phyloP scores from a whole-genome alignment of 2,113 vertebrate genomes.

The Neodontobutis hainanensis region DNA sequence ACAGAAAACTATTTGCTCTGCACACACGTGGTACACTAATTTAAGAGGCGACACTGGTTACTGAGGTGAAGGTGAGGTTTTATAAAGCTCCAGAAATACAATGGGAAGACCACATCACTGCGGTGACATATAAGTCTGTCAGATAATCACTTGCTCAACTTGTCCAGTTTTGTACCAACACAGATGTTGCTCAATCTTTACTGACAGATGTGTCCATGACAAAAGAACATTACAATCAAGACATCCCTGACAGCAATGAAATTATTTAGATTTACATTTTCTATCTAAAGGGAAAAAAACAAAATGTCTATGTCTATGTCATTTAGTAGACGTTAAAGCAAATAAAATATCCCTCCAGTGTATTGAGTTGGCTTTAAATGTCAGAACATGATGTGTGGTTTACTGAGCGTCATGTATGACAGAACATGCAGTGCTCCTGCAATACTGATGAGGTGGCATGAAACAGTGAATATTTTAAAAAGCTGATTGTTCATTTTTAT shows the following conservation, averaged over 20 bases:
- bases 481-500: too few species aligned
- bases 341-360: constrained; percentile 2
- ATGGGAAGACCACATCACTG: neutral
- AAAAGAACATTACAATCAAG: too few species aligned
- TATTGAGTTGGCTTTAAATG: constrained; percentile 4
- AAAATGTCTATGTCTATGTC: neutral
- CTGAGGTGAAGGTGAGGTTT: constrained; percentile 5
- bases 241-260: neutral
- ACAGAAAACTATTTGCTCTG: constrained; percentile 6
- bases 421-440: neutral
- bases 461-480: too few species aligned
- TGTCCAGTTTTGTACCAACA: too few species aligned
- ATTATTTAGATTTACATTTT: neutral
- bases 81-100: neutral
- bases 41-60: constrained; percentile 7
- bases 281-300: neutral
- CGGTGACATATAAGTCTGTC: too few species aligned
- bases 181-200: too few species aligned
- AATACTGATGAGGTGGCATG: neutral
- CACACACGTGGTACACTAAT: constrained; percentile 23
- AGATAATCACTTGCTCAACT: too few species aligned
- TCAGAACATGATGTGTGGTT: constrained; percentile 2
- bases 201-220: too few species aligned
- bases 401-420: neutral
- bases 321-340: neutral